Conservation (phyloP, 1,140 invertebrate species). For the Pogonus chalceus region DNA sequence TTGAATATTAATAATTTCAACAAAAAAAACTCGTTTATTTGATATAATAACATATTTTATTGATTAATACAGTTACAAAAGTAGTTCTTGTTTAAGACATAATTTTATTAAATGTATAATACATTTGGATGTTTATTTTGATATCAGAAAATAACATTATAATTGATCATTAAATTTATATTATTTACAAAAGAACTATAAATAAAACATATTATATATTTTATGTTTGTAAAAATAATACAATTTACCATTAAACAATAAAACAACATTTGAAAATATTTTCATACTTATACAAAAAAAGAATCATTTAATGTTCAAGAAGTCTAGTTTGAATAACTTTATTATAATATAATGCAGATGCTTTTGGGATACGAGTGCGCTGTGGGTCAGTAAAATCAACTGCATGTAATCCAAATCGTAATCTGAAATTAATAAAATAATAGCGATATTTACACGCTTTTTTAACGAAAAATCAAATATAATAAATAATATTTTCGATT, state of each 20-base stretch:
- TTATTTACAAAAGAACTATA: too few species aligned
- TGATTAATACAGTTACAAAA: too few species aligned
- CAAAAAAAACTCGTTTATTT: too few species aligned
- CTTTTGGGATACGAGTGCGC: constrained; percentile 30
- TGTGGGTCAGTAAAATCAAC: constrained; percentile 26
- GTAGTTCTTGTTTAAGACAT: too few species aligned
- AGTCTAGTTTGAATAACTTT: background rate
- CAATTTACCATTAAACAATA: background rate
- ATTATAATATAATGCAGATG: constrained; percentile 13
- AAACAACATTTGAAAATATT: background rate
- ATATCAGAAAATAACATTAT: background rate
- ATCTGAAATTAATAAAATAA: too few species aligned
- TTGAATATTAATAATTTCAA: too few species aligned
- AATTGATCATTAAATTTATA: background rate
- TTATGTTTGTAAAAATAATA: too few species aligned
- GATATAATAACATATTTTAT: too few species aligned
- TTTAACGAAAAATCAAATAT: background rate
- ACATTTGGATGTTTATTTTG: background rate
- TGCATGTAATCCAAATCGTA: constrained; percentile 19
- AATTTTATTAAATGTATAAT: too few species aligned
- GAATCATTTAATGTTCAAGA: background rate
- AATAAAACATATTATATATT: too few species aligned
- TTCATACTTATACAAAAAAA: background rate
- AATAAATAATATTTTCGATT: background rate
- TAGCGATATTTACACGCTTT: too few species aligned